A percentile compares a stretch with the other conserved stretches of the same genome.
phyloP scores from a whole-genome alignment of 2,113 vertebrate genomes.

The Pavo muticus region DNA sequence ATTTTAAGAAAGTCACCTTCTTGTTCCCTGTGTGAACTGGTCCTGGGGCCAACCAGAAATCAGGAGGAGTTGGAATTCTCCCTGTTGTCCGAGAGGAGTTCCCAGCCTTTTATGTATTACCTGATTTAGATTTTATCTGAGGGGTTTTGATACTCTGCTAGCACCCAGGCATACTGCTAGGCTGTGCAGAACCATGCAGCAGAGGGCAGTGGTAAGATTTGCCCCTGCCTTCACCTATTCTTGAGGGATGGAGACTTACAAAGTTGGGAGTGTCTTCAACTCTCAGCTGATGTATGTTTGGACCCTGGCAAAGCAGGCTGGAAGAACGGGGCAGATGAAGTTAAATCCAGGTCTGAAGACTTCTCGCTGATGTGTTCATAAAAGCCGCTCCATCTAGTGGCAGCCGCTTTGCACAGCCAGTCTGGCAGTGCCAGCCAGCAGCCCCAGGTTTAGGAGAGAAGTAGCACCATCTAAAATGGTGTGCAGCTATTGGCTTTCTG shows the following conservation, averaged over 20 bases:
- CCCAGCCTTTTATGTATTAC: not conserved
- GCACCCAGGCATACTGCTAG: not conserved
- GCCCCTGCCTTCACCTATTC: conserved; percentile 20
- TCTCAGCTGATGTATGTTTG: not conserved
- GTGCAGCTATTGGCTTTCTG: not conserved
- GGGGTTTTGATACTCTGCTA: not conserved
- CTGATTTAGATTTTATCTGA: not conserved
- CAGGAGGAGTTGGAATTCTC: not conserved
- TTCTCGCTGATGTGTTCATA: conserved; percentile 3
- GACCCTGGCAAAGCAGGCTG: not conserved
- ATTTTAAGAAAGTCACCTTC: not conserved
- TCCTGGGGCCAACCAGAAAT: not conserved
- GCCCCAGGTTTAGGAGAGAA: not conserved
- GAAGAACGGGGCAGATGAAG: not conserved
- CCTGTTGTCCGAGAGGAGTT: not conserved
- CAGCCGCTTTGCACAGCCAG: conserved; percentile 53
- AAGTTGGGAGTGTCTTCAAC: not conserved
- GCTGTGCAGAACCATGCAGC: not conserved
- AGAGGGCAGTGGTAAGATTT: not conserved
- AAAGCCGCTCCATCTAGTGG: conserved; percentile 76
- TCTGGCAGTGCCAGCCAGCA: not conserved
- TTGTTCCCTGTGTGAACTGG: not conserved
- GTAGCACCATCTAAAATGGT: not conserved
- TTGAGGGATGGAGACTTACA: not conserved
- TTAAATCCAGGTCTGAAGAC: not conserved